Evolutionary conservation across 2,113 vertebrate species (phyloP), one percentile per base, ranked within the genome.

Genomic region (Cranoglanis bouderius): DNA sequence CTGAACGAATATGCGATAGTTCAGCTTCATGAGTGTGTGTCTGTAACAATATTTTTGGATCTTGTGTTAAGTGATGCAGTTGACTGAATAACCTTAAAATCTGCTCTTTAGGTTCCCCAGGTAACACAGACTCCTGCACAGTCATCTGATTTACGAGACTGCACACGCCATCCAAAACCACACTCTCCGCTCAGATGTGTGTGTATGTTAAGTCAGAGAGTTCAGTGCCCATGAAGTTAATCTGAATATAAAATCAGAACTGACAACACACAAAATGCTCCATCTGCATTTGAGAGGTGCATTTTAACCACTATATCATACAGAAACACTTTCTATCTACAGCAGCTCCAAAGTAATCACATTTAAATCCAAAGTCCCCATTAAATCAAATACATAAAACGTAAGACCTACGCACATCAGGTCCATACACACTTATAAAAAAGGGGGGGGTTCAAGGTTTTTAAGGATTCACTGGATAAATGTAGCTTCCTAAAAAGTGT

Each of bases 121-220:
- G 88, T 90, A 89, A 90, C 86, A 65, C 75, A 40, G 6, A 86
- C 67, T 74, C 40, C 88, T 85, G 82, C 88, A 88, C 49, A 84
- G 43, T 84, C 63, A 89, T 87, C 89, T 88, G 89, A 91, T 91
- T 90, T 91, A 91, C 57, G 26, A 85, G 83, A 82, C 40, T 55
- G 8, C 43, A n/a, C 46, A 89, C 40, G 7, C 51, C 26, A 77
- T 89, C 89, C 89, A 86, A 87, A 91, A 61, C 32, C 53, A 77
- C 82, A 85, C 63, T 78, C 53, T 72, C 38, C 21, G n/a, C 74
- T 40, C 16, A 43, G n/a, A 57, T 49, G 55, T 59, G 74, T 75
- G 65, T 75, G 78, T 75, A 67, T 75, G 19, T 55, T 78, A 51
- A 82, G 78, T 49, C 24, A 18, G 67, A 86, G 87, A 88, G 87